Evolutionary conservation across 1,140 invertebrate genomes (phyloP).

Genomic region (Drosophila guanche): DNA sequence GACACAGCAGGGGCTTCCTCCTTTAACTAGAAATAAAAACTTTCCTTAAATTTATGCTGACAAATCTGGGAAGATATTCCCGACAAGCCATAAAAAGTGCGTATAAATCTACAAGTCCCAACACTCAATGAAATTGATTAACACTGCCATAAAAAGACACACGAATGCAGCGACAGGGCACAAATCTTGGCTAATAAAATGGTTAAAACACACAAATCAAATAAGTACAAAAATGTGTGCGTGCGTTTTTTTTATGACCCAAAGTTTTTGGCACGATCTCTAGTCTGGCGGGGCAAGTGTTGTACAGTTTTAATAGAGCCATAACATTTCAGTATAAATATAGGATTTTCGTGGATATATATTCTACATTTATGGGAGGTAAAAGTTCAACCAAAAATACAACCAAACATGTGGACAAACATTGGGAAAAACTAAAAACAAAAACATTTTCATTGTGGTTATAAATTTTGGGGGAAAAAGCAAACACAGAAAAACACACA

Average conservation of each 20-base stretch:
- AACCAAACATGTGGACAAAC: slow-evolving; percentile 31
- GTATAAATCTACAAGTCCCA: slow-evolving; percentile 26
- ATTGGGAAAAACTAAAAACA: slow-evolving; percentile 39
- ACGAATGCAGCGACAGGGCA: slow-evolving; percentile 44
- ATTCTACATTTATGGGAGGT: slow-evolving; percentile 10
- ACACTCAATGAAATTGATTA: slow-evolving; percentile 68
- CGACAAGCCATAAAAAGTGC: slow-evolving; percentile 22
- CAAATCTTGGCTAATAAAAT: slow-evolving; percentile 66
- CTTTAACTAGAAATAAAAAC: slow-evolving; percentile 13
- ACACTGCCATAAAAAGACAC: slow-evolving; percentile 51
- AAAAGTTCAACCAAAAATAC: slow-evolving; percentile 25
- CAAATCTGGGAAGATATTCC: slow-evolving; percentile 17
- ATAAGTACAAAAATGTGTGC: slow-evolving; percentile 25
- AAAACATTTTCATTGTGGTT: slow-evolving; percentile 64
- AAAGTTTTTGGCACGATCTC: slow-evolving; percentile 49
- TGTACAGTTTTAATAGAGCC: slow-evolving; percentile 63
- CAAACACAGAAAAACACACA: slow-evolving; percentile 19
- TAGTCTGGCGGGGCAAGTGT: slow-evolving; percentile 52
- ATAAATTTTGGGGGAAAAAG: slow-evolving; percentile 33
- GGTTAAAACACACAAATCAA: slow-evolving; percentile 7
- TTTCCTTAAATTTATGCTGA: slow-evolving; percentile 28
- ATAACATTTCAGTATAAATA: slow-evolving; percentile 65
- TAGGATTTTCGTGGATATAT: slow-evolving; percentile 28
- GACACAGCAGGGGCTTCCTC: slow-evolving; percentile 23
- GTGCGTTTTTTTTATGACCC: slow-evolving; percentile 41